Conservation (phyloP, 2,888 invertebrate genomes). For the Deroplatys truncata region DNA sequence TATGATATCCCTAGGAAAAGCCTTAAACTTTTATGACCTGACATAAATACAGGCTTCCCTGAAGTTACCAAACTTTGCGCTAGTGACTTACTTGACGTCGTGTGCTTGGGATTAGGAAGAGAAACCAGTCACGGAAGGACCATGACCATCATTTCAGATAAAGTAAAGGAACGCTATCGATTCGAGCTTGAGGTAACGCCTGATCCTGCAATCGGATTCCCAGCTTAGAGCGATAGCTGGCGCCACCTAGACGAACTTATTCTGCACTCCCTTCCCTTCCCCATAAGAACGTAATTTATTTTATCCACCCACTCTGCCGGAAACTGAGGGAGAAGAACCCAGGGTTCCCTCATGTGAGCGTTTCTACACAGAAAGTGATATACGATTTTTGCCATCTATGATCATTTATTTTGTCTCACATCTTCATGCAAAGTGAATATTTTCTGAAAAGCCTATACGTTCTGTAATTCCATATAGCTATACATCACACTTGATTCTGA, state of each 20-base stretch:
- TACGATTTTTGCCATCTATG: background rate
- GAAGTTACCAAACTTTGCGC: too few relatives aligned
- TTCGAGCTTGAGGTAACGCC: background rate
- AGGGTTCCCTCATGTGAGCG: background rate
- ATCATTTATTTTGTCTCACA: background rate
- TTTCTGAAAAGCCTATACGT: too few relatives aligned
- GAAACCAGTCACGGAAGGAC: background rate
- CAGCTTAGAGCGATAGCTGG: slow-evolving; percentile 1
- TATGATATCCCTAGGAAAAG: too few relatives aligned
- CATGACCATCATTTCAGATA: background rate
- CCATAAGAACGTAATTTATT: slow-evolving; percentile 26
- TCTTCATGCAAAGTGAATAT: background rate
- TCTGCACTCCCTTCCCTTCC: slow-evolving; percentile 25
- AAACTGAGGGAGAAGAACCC: background rate
- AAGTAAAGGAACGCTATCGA: background rate
- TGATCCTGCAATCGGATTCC: background rate
- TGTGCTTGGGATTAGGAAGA: background rate
- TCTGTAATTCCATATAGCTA: too few relatives aligned
- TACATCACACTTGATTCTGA: too few relatives aligned
- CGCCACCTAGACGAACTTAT: slow-evolving; percentile 20
- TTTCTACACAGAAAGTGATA: background rate
- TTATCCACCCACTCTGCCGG: slow-evolving; percentile 7
- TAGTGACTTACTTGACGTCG: too few relatives aligned
- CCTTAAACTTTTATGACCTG: too few relatives aligned
- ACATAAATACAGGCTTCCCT: too few relatives aligned